Conservation (phyloP, 2,888 invertebrate species). For the Andrena fulva region DNA sequence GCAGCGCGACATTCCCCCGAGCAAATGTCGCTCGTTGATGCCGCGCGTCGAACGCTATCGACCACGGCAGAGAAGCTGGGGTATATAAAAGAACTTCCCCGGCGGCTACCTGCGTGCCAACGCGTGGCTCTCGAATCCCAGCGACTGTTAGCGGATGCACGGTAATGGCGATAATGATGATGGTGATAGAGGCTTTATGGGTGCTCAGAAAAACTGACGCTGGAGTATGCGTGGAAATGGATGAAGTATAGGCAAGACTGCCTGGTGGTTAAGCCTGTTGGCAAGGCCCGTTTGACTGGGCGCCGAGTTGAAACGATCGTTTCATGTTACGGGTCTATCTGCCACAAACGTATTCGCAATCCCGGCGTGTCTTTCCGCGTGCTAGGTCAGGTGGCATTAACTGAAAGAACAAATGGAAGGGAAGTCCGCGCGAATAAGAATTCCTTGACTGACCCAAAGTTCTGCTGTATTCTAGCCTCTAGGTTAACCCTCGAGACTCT, state of each 20-base stretch:
- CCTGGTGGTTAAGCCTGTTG: constrained; percentile 45
- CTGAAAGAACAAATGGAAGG: background rate
- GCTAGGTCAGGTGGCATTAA: background rate
- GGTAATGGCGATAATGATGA: constrained; percentile 74
- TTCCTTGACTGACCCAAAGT: too few species aligned
- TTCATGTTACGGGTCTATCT: constrained; percentile 20
- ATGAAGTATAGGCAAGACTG: constrained; percentile 48
- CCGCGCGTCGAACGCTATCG: constrained; percentile 55
- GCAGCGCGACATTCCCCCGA: constrained; percentile 70
- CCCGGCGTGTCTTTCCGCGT: background rate
- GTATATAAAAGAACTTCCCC: constrained; percentile 42
- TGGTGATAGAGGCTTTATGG: constrained; percentile 74
- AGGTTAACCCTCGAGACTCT: too few species aligned
- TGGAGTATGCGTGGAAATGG: constrained; percentile 64
- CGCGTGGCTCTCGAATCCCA: constrained; percentile 69
- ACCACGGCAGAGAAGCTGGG: constrained; percentile 19
- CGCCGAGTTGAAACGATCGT: constrained; percentile 57
- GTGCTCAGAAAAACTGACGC: constrained; percentile 69
- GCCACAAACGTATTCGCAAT: background rate
- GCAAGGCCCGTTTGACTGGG: constrained; percentile 49
- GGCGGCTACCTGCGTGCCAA: constrained; percentile 54
- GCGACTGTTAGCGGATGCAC: constrained; percentile 64
- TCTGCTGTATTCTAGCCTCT: too few species aligned
- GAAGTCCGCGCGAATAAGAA: too few species aligned
- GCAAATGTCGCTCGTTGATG: constrained; percentile 72